These are phyloP conservation scores for Festucalex cinctus DNA, from an alignment of 2,113 vertebrate species.

Conservation along the genomic window DNA sequence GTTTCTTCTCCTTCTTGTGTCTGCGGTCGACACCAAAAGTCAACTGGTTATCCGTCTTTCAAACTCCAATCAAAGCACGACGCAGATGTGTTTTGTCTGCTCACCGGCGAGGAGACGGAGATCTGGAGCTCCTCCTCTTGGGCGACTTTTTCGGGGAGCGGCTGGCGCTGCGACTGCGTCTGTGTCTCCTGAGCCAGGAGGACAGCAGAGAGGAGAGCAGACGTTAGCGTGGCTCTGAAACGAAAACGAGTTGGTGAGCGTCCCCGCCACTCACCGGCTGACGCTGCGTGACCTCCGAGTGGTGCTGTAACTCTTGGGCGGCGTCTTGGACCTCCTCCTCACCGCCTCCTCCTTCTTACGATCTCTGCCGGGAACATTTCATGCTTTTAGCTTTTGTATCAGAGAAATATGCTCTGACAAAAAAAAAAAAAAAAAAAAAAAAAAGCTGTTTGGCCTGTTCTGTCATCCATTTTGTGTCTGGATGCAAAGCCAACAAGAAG, in stretches of 20 bases:
- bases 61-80: background rate
- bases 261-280: slow-evolving; percentile 76
- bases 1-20: slow-evolving; percentile 97
- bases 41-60: background rate
- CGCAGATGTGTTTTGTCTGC: background rate
- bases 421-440: no score
- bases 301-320: slow-evolving; percentile 97
- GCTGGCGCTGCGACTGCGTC: slow-evolving; percentile 79
- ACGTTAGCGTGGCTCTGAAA: background rate
- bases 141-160: slow-evolving; percentile 88
- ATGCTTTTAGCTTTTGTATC: background rate
- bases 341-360: slow-evolving; percentile 92
- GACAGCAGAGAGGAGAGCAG: background rate
- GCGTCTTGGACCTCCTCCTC: slow-evolving; percentile 92
- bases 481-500: no score
- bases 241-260: no score
- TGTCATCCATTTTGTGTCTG: no score
- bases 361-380: slow-evolving; percentile 72
- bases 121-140: slow-evolving; percentile 82
- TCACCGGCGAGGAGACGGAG: slow-evolving; percentile 88
- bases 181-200: slow-evolving; percentile 64
- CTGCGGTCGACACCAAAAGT: slow-evolving; percentile 51
- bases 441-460: no score
- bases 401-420: no score
- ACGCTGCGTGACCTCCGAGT: slow-evolving; percentile 86